Conservation (phyloP, 2,113 vertebrate species). For the Natator depressus region DNA sequence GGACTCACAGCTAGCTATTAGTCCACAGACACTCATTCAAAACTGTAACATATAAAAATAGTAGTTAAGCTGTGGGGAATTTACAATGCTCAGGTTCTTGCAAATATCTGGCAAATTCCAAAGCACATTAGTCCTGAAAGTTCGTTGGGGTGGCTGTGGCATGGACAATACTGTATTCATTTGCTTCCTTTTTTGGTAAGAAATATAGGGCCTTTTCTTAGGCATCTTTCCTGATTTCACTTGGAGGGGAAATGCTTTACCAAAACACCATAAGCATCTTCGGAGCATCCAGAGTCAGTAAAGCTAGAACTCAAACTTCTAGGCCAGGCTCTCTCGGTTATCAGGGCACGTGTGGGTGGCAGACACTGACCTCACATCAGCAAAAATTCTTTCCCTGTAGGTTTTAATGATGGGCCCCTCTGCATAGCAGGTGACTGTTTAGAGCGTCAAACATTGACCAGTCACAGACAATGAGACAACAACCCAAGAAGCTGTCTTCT, state of each 20-base stretch:
- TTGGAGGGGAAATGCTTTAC: neutral
- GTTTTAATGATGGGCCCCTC: neutral
- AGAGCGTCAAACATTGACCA: neutral
- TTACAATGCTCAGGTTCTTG: neutral
- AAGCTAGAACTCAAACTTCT: neutral
- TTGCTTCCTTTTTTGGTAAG: neutral
- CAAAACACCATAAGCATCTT: fast-evolving
- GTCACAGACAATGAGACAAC: neutral
- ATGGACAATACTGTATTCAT: fast-evolving
- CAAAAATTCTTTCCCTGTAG: fast-evolving
- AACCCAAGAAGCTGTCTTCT: neutral
- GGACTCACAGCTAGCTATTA: neutral
- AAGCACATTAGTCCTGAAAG: neutral
- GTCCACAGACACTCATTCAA: fast-evolving
- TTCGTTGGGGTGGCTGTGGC: neutral
- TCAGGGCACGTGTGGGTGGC: fast-evolving
- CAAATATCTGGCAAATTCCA: neutral
- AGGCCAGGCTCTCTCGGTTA: neutral
- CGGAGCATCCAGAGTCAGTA: neutral
- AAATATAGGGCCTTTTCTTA: fast-evolving
- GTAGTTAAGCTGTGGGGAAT: neutral
- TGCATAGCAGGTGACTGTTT: neutral
- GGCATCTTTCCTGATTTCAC: neutral
- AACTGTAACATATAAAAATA: neutral
- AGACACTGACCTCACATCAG: neutral